Evolutionary conservation across 2,797 vertebrate species (phyloP), one percentile per base, ranked within the genome.

Genomic region (Lithobates sylvaticus): DNA sequence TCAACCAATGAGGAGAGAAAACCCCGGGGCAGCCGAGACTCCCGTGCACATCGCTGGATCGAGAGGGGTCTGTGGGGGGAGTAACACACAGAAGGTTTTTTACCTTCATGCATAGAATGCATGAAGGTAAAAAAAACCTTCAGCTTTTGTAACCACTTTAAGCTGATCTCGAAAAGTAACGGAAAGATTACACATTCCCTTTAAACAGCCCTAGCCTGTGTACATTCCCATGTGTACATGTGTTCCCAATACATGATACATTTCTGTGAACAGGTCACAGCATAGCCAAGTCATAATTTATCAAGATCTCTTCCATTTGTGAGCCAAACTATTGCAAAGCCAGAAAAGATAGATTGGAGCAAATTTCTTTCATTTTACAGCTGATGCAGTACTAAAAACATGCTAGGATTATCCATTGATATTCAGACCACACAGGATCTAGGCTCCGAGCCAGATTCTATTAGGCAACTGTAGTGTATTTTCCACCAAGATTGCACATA

Each of bases 391-490:
- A 16, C 54, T 67, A 74, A 68, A 75, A 83, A 75, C 72, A 47
- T 21, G 21, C 29, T 67, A 32, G 72, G 36, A 64, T 76, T 75
- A 75, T 76, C 74, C 58, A 42, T 68, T 67, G 72, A 47, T 67
- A 75, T 83, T 83, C 81, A 83, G 81, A 83, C 81, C 81, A 83
- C 81, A 83, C 81, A 83, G 61, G 42, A 42, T 76, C 61, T 83
- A 74, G 71, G 81, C 81, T 76, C 18, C 16, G 2, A 18, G 71
- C 81, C 71, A 83, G 65, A 67, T 27, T 76, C 61, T 83, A 83
- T 75, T 74, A 76, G 29, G 39, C 61, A 83, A 68, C 72, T 75
- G 58, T 50, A 76, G 36, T 29, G 54, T 67, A 61, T 68, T 32
- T 76, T 76, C 71, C 72, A 75, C 50, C 6, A 69, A 75, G 72